Percentiles rank a stretch among this genome's conserved stretches.
Conservation (phyloP, 2,113 vertebrate species). For the Menura novaehollandiae region DNA sequence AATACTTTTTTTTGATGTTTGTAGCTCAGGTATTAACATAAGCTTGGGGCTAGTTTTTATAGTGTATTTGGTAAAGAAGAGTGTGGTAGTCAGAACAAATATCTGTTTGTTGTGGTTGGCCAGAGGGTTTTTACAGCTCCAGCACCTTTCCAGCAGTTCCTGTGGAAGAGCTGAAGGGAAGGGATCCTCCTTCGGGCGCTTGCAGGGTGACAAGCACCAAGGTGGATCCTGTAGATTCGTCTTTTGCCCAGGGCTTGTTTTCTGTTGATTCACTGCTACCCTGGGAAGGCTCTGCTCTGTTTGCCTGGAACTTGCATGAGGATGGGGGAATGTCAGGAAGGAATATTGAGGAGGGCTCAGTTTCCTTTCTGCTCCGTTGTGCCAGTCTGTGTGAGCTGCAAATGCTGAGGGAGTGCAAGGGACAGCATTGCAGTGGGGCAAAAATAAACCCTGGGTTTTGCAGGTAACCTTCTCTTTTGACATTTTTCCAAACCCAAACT, state of each 20-base stretch:
- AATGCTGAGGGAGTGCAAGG: background rate
- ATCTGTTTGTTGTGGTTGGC: background rate
- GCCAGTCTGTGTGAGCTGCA: background rate
- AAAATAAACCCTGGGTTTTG: background rate
- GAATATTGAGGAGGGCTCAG: background rate
- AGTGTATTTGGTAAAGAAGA: background rate
- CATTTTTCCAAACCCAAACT: background rate
- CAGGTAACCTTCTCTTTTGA: background rate
- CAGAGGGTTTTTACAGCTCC: background rate
- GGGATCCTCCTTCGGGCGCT: background rate
- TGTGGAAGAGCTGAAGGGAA: background rate
- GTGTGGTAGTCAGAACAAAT: background rate
- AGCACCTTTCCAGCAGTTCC: background rate
- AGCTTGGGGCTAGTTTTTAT: background rate
- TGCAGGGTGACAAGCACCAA: background rate
- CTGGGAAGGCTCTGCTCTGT: background rate
- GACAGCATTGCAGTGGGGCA: background rate
- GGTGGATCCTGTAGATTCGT: background rate
- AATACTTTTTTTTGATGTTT: background rate
- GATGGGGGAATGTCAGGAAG: conserved; percentile 6
- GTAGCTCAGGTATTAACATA: background rate
- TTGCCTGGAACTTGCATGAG: background rate
- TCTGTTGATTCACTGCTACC: background rate
- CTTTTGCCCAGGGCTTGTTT: background rate
- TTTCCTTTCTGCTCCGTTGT: background rate